Evolutionary conservation across 2,888 invertebrate genomes (phyloP), one percentile per base, ranked within the genome.

Genomic region (Napeogenes inachia): DNA sequence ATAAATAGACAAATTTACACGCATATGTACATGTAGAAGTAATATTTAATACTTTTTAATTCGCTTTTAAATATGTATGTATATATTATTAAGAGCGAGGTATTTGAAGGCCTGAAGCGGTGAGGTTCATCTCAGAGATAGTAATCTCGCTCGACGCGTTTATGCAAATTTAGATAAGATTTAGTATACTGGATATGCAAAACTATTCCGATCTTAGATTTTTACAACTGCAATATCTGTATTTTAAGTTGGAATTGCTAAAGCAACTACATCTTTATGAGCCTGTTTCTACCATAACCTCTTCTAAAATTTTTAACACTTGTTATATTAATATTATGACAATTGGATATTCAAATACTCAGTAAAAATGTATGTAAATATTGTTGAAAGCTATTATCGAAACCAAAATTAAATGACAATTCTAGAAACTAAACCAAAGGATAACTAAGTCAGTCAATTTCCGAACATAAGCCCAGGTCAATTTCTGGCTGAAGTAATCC

Each of bases 401-500:
- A 53, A 46, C 21, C 32, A 38, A 35, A 59, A 45, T 13, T 12
- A 0, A 54, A 33, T 30, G 45, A 54, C 62, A 6, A 61, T 67
- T 60, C 62, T 32, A 67, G 64, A 45, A 32, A 8, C 45, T n/a
- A 46, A 33, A 13, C 61, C 50, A 56, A 56, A 50, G 3, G 30
- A 33, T 58, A 45, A 66, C 54, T 72, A 71, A 60, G 69, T 76
- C 77, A 57, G 74, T 70, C 61, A 33, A 63, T 71, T 74, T 68
- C 71, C 64, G 63, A 75, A 75, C 75, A 75, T 78, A 77, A 77
- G 75, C 77, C 72, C 69, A 68, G 81, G 80, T 81, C 82, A 79
- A 84, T 82, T 82, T 78, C 81, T 75, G 78, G 71, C 75, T 73
- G 77, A 80, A 82, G 80, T 78, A 83, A 82, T 82, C 80, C 82